These are phyloP conservation scores for Nesometra sesokonis DNA, from an alignment of 35 echinoderm and acorn worm genomes.

Conservation along the genomic window DNA sequence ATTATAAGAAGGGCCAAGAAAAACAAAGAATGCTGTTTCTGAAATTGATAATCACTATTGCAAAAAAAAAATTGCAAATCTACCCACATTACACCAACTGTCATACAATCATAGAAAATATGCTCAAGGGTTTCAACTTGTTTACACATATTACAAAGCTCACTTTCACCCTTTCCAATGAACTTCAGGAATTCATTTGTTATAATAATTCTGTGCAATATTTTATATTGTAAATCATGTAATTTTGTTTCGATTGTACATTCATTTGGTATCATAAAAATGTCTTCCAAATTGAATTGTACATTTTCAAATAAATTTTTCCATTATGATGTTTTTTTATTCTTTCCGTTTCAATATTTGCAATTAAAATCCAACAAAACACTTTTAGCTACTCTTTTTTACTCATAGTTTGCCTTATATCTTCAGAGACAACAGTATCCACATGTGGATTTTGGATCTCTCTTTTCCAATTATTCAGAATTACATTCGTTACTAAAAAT, in stretches of 20 bases:
- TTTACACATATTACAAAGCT: no score
- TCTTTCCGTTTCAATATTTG: neutral
- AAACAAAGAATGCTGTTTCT: no score
- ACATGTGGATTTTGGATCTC: neutral
- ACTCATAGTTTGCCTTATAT: neutral
- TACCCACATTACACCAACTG: no score
- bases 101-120: no score
- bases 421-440: neutral
- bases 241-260: neutral
- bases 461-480: neutral
- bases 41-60: no score
- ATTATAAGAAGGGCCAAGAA: no score
- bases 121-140: no score
- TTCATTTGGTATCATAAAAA: neutral
- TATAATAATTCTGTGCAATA: no score
- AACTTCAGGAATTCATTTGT: no score
- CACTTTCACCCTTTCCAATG: no score
- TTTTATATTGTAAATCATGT: no score
- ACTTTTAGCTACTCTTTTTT: neutral
- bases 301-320: neutral
- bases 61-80: no score
- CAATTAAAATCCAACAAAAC: neutral
- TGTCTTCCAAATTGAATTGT: neutral
- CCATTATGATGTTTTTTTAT: neutral
- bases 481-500: neutral